Percentiles rank a stretch among this genome's conserved stretches.
phyloP scores from a whole-genome alignment of 2,797 vertebrate genomes.

The Holocentrus rufus region DNA sequence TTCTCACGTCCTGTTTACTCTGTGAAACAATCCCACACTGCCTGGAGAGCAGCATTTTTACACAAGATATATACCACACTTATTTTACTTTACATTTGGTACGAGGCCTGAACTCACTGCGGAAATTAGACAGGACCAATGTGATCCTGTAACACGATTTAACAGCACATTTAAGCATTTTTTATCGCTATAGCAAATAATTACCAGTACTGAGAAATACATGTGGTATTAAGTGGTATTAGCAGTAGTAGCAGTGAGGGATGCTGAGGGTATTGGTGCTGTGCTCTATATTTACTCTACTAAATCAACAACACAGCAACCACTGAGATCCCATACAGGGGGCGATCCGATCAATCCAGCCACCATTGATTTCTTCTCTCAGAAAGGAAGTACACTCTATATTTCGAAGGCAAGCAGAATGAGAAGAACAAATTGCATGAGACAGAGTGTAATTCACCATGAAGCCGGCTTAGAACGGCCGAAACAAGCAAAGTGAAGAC shows the following conservation, averaged over 20 bases:
- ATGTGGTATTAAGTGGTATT: constrained; percentile 38
- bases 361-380: constrained; percentile 28
- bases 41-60: background rate
- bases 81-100: constrained; percentile 1
- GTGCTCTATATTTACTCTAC: constrained; percentile 22
- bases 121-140: background rate
- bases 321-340: constrained; percentile 12
- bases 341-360: constrained; percentile 28
- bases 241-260: constrained; percentile 24
- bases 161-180: constrained; percentile 7
- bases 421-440: constrained; percentile 10
- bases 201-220: constrained; percentile 33
- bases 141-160: constrained; percentile 28
- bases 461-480: background rate
- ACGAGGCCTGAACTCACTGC: constrained; percentile 4
- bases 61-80: background rate
- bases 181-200: constrained; percentile 26
- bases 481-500: background rate
- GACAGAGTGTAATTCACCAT: constrained; percentile 6
- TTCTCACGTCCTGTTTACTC: too few relatives aligned
- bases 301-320: constrained; percentile 20
- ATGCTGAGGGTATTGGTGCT: constrained; percentile 1
- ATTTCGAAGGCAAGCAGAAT: constrained; percentile 11
- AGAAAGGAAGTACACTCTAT: background rate
- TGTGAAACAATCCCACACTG: too few relatives aligned